Conservation (phyloP, 2,888 invertebrate genomes). For the Gryllus longicercus region DNA sequence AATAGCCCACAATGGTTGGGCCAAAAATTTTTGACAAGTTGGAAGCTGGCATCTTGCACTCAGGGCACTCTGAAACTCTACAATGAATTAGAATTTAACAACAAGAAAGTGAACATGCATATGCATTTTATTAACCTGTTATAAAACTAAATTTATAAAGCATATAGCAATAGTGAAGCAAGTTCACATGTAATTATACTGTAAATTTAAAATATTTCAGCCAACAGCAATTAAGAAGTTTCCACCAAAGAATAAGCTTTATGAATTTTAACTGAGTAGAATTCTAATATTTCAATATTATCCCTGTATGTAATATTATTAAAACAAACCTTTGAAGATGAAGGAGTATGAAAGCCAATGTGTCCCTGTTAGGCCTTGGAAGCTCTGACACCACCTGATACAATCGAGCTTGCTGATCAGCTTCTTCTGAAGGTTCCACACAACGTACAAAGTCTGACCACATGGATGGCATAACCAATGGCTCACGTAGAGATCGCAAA, state of each 20-base stretch:
- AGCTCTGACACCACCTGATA: conserved; percentile 76
- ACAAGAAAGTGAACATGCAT: not conserved
- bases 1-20: conserved; percentile 90
- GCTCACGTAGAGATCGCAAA: conserved; percentile 81
- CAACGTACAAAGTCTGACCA: conserved; percentile 80
- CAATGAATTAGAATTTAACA: conserved; percentile 34
- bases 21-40: conserved; percentile 91
- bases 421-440: conserved; percentile 54
- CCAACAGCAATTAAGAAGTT: no score
- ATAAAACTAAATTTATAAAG: no score
- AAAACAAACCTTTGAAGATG: conserved; percentile 74
- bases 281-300: no score
- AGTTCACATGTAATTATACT: no score
- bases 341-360: conserved; percentile 85
- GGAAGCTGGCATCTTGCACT: conserved; percentile 86
- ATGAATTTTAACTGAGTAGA: no score
- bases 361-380: conserved; percentile 91
- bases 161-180: no score
- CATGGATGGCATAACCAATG: conserved; percentile 75
- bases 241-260: no score
- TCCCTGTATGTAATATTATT: no score
- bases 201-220: no score
- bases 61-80: conserved; percentile 76
- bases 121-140: not conserved
- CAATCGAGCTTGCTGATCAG: conserved; percentile 62